Evolutionary conservation across 2,797 vertebrate species (phyloP).

Genomic region (Mionectes olivaceus): DNA sequence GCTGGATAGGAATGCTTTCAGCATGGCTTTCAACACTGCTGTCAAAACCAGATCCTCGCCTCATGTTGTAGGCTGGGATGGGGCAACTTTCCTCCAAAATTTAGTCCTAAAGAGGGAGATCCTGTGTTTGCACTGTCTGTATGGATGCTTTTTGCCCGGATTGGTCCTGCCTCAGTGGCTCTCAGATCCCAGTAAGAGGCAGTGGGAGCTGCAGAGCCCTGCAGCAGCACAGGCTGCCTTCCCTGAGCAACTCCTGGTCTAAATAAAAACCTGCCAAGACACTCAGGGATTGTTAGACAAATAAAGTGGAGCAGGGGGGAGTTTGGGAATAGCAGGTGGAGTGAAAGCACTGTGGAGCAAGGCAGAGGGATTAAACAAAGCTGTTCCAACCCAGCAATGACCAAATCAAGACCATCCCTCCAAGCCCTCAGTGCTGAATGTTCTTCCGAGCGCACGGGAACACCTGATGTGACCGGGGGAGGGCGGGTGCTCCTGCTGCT

Average conservation of each 20-base stretch:
- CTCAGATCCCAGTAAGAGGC: not conserved
- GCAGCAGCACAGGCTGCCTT: not conserved
- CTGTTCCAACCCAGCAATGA: fast-evolving
- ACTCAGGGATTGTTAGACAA: fast-evolving
- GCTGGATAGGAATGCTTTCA: not conserved
- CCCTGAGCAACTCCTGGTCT: not conserved
- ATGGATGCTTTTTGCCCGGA: fast-evolving
- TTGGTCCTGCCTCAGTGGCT: not conserved
- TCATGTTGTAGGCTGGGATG: not conserved
- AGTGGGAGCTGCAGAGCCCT: not conserved
- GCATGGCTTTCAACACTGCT: not conserved
- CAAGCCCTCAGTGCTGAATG: fast-evolving
- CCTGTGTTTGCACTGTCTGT: not conserved
- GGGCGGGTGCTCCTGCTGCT: not conserved
- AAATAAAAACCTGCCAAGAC: fast-evolving
- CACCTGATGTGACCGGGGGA: not conserved
- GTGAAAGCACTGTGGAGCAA: fast-evolving
- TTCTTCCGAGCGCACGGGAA: fast-evolving
- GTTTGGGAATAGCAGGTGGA: not conserved
- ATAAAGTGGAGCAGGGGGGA: fast-evolving
- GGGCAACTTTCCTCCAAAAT: not conserved
- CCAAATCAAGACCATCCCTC: not conserved
- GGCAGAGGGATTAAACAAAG: not conserved
- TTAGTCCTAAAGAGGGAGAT: not conserved
- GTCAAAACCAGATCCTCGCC: not conserved